Evolutionary conservation across 2,888 invertebrate species (phyloP).

Genomic region (Hofmannophila pseudospretella): DNA sequence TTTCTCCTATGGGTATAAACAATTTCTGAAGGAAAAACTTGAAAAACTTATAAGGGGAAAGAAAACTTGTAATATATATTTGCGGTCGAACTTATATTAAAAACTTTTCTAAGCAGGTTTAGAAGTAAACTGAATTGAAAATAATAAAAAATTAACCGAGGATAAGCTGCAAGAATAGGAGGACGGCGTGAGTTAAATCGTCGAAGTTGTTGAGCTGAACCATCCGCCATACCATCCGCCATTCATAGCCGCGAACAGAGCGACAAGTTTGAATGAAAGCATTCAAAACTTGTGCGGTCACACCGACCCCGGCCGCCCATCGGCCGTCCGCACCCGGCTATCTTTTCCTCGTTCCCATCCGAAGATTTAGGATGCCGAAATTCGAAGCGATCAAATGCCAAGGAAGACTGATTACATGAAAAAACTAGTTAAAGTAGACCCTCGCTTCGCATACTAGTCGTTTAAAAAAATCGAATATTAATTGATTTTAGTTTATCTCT

Average conservation of each 20-base stretch:
- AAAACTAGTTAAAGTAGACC: constrained; percentile 5
- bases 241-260: constrained; percentile 45
- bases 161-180: constrained; percentile 20
- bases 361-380: constrained; percentile 19
- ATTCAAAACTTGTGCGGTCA: constrained; percentile 52
- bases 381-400: constrained; percentile 7
- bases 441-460: constrained; percentile 9
- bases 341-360: constrained; percentile 16
- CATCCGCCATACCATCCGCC: constrained; percentile 36
- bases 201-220: constrained; percentile 52
- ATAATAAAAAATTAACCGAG: too few relatives aligned
- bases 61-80: too few relatives aligned
- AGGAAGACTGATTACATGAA: constrained; percentile 7
- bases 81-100: too few relatives aligned
- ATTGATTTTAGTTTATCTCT: too few relatives aligned
- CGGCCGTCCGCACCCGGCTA: neutral
- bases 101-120: constrained; percentile 7
- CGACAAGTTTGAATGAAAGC: constrained; percentile 60
- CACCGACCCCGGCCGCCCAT: constrained; percentile 13
- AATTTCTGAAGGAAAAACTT: neutral
- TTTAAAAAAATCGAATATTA: too few relatives aligned
- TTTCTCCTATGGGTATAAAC: neutral
- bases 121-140: constrained; percentile 6
- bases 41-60: too few relatives aligned
- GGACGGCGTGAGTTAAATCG: constrained; percentile 49